Evolutionary conservation across 64 coral and sea anemone genomes (phyloP).

Genomic region (Dendronephthya gigantea): DNA sequence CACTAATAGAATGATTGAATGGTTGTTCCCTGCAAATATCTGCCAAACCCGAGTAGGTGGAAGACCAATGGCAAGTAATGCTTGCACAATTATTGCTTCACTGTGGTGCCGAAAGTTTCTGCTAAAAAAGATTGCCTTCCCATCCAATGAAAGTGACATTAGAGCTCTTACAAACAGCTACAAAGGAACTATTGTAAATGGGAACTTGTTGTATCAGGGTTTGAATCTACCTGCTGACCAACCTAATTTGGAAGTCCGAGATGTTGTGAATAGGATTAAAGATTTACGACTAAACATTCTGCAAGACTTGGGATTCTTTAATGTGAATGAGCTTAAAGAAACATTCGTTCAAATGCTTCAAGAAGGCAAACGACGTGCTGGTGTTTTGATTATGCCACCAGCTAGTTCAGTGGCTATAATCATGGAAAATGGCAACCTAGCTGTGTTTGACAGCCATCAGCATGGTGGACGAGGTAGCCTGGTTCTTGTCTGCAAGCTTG

Average conservation of each 20-base stretch:
- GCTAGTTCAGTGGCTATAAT: not conserved
- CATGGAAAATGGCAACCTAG: not conserved
- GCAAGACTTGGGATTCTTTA: not conserved
- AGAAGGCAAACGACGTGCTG: not conserved
- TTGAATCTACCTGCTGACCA: not conserved
- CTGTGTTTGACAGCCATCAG: too few species aligned
- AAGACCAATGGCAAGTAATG: conserved; percentile 7
- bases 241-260: not conserved
- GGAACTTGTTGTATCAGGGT: not conserved
- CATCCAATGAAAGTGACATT: not conserved
- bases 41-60: not conserved
- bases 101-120: not conserved
- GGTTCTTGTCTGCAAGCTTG: too few species aligned
- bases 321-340: not conserved
- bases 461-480: too few species aligned
- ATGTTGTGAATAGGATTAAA: not conserved
- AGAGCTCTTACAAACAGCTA: not conserved
- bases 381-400: not conserved
- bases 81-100: not conserved
- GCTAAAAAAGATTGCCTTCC: not conserved
- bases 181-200: not conserved
- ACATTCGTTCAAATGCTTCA: not conserved
- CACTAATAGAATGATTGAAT: too few species aligned
- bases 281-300: not conserved
- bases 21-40: not conserved